Percentiles rank a stretch among this genome's conserved stretches.
These are phyloP conservation scores for Acanthiza pusilla DNA, from an alignment of 2,797 vertebrate genomes.

Conservation along the genomic window DNA sequence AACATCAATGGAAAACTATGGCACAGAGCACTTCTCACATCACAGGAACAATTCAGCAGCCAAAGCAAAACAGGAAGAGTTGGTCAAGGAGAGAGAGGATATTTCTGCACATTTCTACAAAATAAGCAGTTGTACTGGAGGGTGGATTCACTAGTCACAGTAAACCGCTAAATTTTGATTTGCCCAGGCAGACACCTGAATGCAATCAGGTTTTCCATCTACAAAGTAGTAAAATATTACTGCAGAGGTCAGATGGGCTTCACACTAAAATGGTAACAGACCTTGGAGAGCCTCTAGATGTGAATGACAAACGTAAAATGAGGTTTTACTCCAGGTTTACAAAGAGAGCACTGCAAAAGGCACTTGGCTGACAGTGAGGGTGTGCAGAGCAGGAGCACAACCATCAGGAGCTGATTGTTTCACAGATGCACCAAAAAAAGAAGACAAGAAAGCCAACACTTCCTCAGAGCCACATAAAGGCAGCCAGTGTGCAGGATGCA, in stretches of 20 bases:
- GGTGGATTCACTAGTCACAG: fast-evolving
- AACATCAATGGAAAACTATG: not conserved
- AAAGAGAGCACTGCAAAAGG: not conserved
- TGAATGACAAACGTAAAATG: not conserved
- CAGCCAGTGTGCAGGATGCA: not conserved
- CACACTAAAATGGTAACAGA: not conserved
- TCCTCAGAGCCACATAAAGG: not conserved
- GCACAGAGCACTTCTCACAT: not conserved
- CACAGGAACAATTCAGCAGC: not conserved
- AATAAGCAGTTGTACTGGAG: not conserved
- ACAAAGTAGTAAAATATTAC: not conserved
- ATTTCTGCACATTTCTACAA: not conserved
- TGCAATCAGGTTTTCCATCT: not conserved
- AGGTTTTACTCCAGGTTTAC: not conserved
- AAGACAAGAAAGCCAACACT: not conserved
- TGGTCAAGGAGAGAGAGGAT: not conserved
- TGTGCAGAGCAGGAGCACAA: not conserved
- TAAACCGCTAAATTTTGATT: not conserved
- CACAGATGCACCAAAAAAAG: not conserved
- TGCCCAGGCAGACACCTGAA: not conserved
- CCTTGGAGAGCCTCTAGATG: not conserved
- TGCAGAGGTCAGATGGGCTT: not conserved
- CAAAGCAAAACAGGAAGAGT: not conserved
- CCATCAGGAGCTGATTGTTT: not conserved
- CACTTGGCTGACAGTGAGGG: not conserved